Conservation (phyloP, 2,888 invertebrate species). For the Tholera decimalis region DNA sequence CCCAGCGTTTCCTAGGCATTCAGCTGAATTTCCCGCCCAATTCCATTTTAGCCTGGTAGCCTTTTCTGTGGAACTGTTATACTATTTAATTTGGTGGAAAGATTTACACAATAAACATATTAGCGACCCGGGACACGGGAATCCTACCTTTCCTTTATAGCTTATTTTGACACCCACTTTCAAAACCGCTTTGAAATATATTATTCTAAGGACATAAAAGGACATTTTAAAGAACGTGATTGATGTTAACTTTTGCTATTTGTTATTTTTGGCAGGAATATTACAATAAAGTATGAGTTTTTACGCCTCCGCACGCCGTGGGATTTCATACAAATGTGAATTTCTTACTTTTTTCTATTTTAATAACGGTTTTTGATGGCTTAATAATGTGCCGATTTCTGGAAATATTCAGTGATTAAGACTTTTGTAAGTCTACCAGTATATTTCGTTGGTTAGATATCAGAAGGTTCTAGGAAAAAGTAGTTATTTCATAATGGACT, state of each 20-base stretch:
- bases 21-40: too few species aligned
- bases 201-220: slow-evolving; percentile 1
- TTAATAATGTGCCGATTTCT: not conserved
- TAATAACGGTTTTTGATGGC: not conserved
- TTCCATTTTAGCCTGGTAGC: too few species aligned
- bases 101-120: too few species aligned
- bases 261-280: slow-evolving; percentile 28
- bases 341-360: slow-evolving; percentile 8
- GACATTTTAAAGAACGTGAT: slow-evolving; percentile 10
- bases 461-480: too few species aligned
- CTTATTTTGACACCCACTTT: not conserved
- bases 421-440: not conserved
- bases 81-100: too few species aligned
- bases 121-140: too few species aligned
- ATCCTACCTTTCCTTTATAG: too few species aligned
- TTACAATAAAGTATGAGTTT: slow-evolving; percentile 15
- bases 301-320: slow-evolving; percentile 25
- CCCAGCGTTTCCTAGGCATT: too few species aligned
- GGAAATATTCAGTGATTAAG: not conserved
- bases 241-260: slow-evolving; percentile 9
- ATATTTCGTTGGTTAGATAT: not conserved
- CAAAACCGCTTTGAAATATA: not conserved
- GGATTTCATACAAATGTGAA: slow-evolving; percentile 25
- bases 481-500: too few species aligned
- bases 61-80: too few species aligned